These are phyloP conservation scores for Rapana venosa DNA, from an alignment of 2,888 invertebrate genomes.

Conservation along the genomic window DNA sequence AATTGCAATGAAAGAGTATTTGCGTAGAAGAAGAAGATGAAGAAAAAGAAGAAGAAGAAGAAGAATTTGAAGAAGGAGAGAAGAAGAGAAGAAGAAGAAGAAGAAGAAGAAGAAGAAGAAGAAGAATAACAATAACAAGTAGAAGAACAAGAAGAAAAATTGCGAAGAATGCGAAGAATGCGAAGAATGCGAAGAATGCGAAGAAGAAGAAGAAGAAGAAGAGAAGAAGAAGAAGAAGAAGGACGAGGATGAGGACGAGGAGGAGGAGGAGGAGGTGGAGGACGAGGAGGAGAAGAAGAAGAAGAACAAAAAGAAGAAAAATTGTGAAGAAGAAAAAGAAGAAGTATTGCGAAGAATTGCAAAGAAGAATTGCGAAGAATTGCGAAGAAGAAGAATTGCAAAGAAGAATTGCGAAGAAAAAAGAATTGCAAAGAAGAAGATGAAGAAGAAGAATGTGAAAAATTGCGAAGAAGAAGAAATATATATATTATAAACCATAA, in stretches of 20 bases:
- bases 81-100: background rate
- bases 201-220: background rate
- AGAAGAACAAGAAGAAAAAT: background rate
- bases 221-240: background rate
- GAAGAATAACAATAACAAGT: no score
- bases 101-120: no score
- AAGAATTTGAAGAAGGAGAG: background rate
- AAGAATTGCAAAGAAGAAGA: background rate
- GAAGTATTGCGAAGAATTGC: background rate
- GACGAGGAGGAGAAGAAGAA: background rate
- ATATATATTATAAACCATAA: no score
- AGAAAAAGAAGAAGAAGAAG: background rate
- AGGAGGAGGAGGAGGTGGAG: background rate
- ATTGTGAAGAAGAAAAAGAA: background rate
- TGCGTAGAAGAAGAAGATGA: no score
- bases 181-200: background rate
- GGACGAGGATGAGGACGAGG: background rate
- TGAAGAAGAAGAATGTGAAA: no score
- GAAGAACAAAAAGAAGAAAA: background rate
- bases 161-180: no score
- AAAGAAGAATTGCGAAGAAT: no score
- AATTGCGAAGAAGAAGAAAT: no score
- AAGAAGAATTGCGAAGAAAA: background rate
- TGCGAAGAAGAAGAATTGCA: no score
- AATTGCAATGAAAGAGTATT: background rate